Evolutionary conservation across 2,113 vertebrate species (phyloP).

Genomic region (Apteryx mantelli): DNA sequence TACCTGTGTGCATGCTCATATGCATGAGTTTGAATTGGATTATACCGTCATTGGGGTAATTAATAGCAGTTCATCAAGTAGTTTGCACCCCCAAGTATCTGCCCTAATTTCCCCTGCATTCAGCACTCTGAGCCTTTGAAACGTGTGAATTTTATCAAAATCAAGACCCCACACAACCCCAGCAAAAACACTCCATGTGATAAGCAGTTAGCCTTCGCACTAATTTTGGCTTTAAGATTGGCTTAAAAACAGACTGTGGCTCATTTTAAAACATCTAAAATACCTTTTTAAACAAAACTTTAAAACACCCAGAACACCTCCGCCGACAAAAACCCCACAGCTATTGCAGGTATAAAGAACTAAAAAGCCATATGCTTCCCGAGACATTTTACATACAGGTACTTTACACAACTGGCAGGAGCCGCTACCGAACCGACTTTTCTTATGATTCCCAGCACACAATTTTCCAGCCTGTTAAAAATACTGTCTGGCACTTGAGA

Average conservation of each 20-base stretch:
- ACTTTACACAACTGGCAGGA: background rate
- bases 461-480: rapidly evolving
- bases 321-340: background rate
- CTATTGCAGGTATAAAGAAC: background rate
- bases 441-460: background rate
- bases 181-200: background rate
- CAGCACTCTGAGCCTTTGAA: background rate
- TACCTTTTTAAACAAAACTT: background rate
- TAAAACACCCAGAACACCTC: background rate
- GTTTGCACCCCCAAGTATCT: background rate
- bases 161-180: background rate
- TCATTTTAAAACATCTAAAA: background rate
- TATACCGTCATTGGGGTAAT: background rate
- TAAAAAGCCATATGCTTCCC: rapidly evolving
- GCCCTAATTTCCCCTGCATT: background rate
- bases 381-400: background rate
- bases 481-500: background rate
- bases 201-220: background rate
- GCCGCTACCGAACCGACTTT: background rate
- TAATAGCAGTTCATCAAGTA: background rate
- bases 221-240: background rate
- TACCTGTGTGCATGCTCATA: rapidly evolving
- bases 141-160: background rate
- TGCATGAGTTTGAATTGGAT: background rate
- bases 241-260: background rate